Conservation (phyloP, 2,113 vertebrate species). For the Axis porcinus region DNA sequence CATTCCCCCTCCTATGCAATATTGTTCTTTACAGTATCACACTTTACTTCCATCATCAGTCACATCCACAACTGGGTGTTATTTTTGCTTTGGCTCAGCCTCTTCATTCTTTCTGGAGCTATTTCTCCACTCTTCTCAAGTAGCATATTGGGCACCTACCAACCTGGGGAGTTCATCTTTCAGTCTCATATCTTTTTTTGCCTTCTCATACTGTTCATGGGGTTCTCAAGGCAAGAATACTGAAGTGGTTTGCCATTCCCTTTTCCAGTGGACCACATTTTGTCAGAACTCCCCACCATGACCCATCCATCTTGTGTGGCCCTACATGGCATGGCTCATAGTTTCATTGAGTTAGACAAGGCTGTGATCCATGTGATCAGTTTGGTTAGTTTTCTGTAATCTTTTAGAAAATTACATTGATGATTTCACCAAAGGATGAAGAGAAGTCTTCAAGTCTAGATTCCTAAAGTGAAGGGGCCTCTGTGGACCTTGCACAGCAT, state of each 20-base stretch:
- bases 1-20: not conserved
- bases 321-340: not conserved
- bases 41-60: not conserved
- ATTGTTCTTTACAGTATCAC: not conserved
- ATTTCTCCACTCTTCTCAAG: not conserved
- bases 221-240: not conserved
- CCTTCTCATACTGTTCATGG: not conserved
- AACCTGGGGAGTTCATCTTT: not conserved
- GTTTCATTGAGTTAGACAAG: not conserved
- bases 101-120: not conserved
- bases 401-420: not conserved
- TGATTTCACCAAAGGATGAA: not conserved
- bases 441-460: not conserved
- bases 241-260: not conserved
- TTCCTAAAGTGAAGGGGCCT: not conserved
- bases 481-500: not conserved
- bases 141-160: not conserved
- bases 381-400: not conserved
- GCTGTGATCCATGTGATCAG: not conserved
- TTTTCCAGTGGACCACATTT: not conserved
- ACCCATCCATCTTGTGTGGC: not conserved
- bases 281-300: not conserved
- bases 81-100: not conserved
- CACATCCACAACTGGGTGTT: not conserved
- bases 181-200: not conserved